phyloP scores from a whole-genome alignment of 2,888 invertebrate genomes.

The Pomacea canaliculata region DNA sequence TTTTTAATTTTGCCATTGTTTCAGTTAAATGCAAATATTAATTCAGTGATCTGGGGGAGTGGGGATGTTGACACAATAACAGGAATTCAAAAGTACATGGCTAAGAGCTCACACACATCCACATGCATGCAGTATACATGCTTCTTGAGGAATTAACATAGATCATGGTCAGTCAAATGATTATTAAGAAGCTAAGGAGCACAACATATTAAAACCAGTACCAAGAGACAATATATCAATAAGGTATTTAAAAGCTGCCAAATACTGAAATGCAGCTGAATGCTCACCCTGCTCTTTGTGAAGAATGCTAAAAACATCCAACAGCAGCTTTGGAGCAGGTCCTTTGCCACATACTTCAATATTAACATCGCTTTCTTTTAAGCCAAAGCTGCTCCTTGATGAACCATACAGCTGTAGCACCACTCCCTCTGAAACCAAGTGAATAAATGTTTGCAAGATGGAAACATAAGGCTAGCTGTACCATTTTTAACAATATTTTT shows the following conservation, averaged over 20 bases:
- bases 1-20: not conserved
- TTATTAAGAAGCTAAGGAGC: too few species aligned
- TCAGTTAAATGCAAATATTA: not conserved
- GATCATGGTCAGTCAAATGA: too few species aligned
- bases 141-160: too few species aligned
- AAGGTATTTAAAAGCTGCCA: too few species aligned
- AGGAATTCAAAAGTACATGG: too few species aligned
- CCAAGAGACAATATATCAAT: too few species aligned
- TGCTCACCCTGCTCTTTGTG: constrained; percentile 20
- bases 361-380: constrained; percentile 70
- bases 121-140: not conserved
- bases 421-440: constrained; percentile 36
- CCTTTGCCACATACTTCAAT: constrained; percentile 58
- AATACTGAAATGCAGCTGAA: too few species aligned
- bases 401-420: constrained; percentile 70
- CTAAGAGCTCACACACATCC: not conserved
- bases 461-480: too few species aligned
- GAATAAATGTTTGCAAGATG: too few species aligned
- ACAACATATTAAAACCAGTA: too few species aligned
- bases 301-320: constrained; percentile 18
- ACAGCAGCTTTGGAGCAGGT: constrained; percentile 24
- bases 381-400: constrained; percentile 68
- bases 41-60: too few species aligned
- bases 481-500: not conserved
- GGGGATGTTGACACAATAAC: too few species aligned